Base-by-base conservation (phyloP, 2,888 invertebrate genomes). In the Glyphotaelius pellucidus region DNA sequence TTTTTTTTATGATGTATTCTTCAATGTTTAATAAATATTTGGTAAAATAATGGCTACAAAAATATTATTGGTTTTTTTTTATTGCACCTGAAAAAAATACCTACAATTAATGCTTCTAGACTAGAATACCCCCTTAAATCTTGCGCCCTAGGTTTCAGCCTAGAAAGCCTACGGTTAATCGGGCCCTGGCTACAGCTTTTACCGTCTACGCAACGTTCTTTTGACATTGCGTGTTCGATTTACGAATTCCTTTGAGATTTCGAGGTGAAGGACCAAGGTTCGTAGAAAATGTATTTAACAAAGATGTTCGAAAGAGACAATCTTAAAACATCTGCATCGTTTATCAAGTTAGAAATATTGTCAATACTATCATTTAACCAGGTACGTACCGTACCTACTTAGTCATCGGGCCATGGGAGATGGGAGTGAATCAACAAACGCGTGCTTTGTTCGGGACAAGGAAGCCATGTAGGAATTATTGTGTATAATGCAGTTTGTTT, bases 401-500 rank as follows among this genome's bases (percentile, higher is more conserved):
- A 30, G 12, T 89, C 32, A 67, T 89, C 32, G n/a, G 79, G 11
- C 88, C 88, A 35, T 89, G 88, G 25, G 5, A 67, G 25, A 25
- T 67, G 67, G 35, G 32, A 67, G 52, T 32, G n/a, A 89, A 79
- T 89, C 67, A 89, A 89, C 88, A 80, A 32, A 25, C 32, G 38
- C 32, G 35, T 89, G 88, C 88, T 80, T 80, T 67, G 79, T 80
- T 32, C 38, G 67, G 5, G 67, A 67, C 67, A 67, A 67, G 67
- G 67, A 67, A 67, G n/a, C 67, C 25, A 25, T 67, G 9, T 67
- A 67, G 25, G 67, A 67, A 67, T 67, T 67, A 67, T 67, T 67
- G 52, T 67, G 25, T 67, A 67, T n/a, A n/a, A 67, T 67, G 67
- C 67, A 67, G 25, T 67, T 67, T 67, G 67, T n/a, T 67, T 67